phyloP scores from a whole-genome alignment of 2,888 invertebrate genomes.

The Epinotia demarniana region DNA sequence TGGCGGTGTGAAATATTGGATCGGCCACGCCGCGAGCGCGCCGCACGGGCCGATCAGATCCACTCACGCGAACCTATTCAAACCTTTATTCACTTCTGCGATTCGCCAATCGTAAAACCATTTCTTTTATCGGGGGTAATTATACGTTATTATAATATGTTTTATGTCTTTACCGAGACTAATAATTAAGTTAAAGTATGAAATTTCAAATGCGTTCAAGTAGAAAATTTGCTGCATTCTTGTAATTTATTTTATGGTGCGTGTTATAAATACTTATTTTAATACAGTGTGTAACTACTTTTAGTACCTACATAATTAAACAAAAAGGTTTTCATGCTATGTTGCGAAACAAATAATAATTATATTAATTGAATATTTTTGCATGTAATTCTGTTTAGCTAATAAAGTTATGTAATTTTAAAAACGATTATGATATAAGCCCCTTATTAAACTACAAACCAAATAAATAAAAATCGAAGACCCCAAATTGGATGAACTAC shows the following conservation, averaged over 20 bases:
- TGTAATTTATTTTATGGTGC: slow-evolving; percentile 25
- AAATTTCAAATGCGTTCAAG: slow-evolving; percentile 19
- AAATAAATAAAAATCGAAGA: background rate
- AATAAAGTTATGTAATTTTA: background rate
- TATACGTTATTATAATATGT: slow-evolving; percentile 10
- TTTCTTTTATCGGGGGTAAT: slow-evolving; percentile 31
- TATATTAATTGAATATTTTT: background rate
- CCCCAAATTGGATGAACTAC: background rate
- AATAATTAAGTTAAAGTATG: slow-evolving; percentile 22
- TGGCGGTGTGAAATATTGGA: slow-evolving; percentile 78
- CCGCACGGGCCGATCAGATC: slow-evolving; percentile 66
- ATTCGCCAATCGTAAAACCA: slow-evolving; percentile 40
- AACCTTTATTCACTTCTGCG: slow-evolving; percentile 49
- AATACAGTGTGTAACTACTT: background rate
- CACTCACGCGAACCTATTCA: slow-evolving; percentile 56
- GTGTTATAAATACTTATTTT: background rate
- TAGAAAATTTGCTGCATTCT: slow-evolving; percentile 8
- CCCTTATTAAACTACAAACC: background rate
- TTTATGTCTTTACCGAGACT: slow-evolving; percentile 8
- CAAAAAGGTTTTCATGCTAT: background rate
- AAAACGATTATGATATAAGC: background rate
- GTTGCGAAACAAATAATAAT: background rate
- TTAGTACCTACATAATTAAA: background rate
- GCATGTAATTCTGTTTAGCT: background rate
- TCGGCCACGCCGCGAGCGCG: slow-evolving; percentile 62